phyloP scores from a whole-genome alignment of 2,888 invertebrate species.

The Hofmannophila pseudospretella region DNA sequence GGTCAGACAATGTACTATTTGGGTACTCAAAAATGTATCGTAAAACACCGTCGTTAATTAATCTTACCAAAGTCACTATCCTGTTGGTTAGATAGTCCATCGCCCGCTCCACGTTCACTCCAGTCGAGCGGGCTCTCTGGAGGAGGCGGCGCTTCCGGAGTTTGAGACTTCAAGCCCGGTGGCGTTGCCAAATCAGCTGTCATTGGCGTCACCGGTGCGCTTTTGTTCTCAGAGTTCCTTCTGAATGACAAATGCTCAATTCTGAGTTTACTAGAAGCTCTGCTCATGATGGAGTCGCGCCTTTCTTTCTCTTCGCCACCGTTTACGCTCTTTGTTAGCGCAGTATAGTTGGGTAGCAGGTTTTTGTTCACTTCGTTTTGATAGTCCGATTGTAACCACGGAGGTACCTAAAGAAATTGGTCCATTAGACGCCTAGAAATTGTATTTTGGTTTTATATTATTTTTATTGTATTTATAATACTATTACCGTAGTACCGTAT shows the following conservation, averaged over 20 bases:
- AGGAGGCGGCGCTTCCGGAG: conserved; percentile 42
- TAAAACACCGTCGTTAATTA: too few species aligned
- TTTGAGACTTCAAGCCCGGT: conserved; percentile 32
- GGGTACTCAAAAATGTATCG: too few species aligned
- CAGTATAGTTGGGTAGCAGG: conserved; percentile 65
- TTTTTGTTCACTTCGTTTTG: conserved; percentile 71
- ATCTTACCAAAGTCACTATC: conserved; percentile 89
- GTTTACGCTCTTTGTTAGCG: conserved; percentile 54
- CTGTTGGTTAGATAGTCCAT: conserved; percentile 91
- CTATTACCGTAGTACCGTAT: too few species aligned
- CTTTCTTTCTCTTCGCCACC: conserved; percentile 60
- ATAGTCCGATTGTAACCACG: conserved; percentile 84
- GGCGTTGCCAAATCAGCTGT: conserved; percentile 33
- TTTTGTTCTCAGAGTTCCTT: conserved; percentile 45
- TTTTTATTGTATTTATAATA: too few species aligned
- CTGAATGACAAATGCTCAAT: conserved; percentile 67
- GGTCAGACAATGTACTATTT: too few species aligned
- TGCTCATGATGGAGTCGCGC: conserved; percentile 65
- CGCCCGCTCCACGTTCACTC: conserved; percentile 86
- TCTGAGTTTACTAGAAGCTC: conserved; percentile 63
- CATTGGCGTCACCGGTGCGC: conserved; percentile 52
- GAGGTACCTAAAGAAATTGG: conserved; percentile 78
- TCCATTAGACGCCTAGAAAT: too few species aligned
- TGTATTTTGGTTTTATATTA: too few species aligned
- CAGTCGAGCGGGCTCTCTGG: conserved; percentile 80